These are phyloP conservation scores for Beris morrisii DNA, from an alignment of 2,888 invertebrate genomes.

Conservation along the genomic window DNA sequence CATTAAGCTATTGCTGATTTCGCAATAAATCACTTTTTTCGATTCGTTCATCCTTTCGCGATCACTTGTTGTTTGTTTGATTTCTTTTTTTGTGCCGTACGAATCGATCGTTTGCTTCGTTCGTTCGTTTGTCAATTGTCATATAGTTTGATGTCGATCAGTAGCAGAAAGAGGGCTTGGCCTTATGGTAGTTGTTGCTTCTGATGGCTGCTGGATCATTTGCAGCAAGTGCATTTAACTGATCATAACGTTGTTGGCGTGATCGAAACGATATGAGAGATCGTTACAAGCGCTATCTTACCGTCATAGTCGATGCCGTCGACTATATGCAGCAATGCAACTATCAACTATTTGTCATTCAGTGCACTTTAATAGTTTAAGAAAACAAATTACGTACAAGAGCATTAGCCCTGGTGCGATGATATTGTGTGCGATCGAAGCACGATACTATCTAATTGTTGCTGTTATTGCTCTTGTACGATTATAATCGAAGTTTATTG, in stretches of 20 bases:
- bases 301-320: background rate
- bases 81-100: background rate
- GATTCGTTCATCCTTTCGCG: background rate
- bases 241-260: conserved; percentile 24
- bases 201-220: background rate
- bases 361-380: conserved; percentile 16
- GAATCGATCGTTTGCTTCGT: background rate
- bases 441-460: conserved; percentile 25
- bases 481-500: conserved; percentile 22
- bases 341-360: conserved; percentile 26
- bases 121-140: background rate
- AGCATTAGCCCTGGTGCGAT: conserved; percentile 7
- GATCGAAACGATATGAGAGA: conserved; percentile 6
- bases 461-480: conserved; percentile 3
- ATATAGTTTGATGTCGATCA: background rate
- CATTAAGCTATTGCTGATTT: conserved; percentile 38
- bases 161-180: background rate
- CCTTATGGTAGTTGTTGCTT: too few species aligned
- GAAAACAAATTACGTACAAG: conserved; percentile 25
- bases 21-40: conserved; percentile 37
- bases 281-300: conserved; percentile 10
- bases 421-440: conserved; percentile 16
- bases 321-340: background rate
- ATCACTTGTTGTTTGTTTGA: background rate
- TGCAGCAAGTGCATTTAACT: conserved; percentile 15